Percentiles rank a stretch among this genome's conserved stretches.
Evolutionary conservation across 2,797 vertebrate species (phyloP).

Genomic region (Molothrus aeneus): DNA sequence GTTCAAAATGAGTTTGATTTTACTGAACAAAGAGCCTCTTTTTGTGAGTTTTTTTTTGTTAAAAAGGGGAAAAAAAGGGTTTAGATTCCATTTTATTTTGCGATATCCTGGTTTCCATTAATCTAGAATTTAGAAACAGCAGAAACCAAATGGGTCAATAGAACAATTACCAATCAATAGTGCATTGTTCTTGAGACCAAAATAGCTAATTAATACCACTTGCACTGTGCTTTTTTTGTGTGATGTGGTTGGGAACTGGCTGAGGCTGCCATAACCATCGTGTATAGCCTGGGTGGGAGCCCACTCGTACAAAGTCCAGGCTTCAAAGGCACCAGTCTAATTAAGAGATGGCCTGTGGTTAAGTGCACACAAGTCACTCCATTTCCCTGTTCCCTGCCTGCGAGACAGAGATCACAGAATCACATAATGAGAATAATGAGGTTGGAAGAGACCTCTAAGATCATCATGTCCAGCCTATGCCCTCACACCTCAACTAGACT

Average conservation of each 20-base stretch:
- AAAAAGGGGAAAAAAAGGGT: neutral
- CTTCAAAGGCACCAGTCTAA: constrained; percentile 3
- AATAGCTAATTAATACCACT: constrained; percentile 64
- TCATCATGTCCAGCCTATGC: neutral
- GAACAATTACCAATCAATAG: constrained; percentile 60
- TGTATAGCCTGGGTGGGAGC: neutral
- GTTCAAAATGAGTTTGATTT: constrained; percentile 5
- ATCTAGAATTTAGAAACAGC: constrained; percentile 22
- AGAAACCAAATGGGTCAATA: constrained; percentile 30
- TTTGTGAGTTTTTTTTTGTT: neutral
- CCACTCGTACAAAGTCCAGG: neutral
- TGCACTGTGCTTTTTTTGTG: neutral
- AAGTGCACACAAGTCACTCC: neutral
- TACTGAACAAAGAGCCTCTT: neutral
- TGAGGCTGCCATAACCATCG: neutral
- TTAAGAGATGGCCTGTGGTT: neutral
- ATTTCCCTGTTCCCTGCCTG: neutral
- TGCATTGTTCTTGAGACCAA: constrained; percentile 58
- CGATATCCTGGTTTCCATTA: constrained; percentile 41
- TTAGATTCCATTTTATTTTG: constrained; percentile 10
- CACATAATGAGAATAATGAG: neutral
- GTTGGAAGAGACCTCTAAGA: neutral
- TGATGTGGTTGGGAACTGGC: constrained; percentile 49
- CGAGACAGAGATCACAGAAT: neutral
- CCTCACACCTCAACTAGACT: neutral